These are phyloP conservation scores for Gnathochromis pfefferi DNA, from an alignment of 2,113 vertebrate species.

Conservation along the genomic window DNA sequence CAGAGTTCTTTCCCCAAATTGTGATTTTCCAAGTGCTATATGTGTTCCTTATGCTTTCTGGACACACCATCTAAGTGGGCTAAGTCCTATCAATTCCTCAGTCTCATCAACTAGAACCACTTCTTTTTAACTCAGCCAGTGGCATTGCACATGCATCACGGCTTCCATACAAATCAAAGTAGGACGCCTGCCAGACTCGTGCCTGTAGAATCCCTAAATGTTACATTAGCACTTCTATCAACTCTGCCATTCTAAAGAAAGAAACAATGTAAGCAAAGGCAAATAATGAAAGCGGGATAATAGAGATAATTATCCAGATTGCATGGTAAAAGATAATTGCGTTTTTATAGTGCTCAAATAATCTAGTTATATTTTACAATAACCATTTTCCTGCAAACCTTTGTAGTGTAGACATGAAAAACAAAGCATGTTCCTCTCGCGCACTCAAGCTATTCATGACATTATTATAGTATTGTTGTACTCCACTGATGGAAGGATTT, in stretches of 20 bases:
- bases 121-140: constrained; percentile 8
- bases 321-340: background rate
- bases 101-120: background rate
- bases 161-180: constrained; percentile 21
- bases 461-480: background rate
- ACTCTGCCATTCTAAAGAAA: background rate
- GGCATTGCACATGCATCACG: constrained; percentile 8
- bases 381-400: background rate
- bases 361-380: background rate
- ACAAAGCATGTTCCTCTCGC: background rate
- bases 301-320: background rate
- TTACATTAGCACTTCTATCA: constrained; percentile 29
- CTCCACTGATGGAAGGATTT: background rate
- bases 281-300: background rate
- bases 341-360: background rate
- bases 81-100: constrained; percentile 30
- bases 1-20: background rate
- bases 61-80: constrained; percentile 17
- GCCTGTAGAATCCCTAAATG: constrained; percentile 16
- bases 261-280: background rate
- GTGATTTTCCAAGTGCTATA: constrained; percentile 12
- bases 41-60: constrained; percentile 19
- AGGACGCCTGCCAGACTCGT: background rate
- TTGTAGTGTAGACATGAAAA: background rate
- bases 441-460: background rate